Evolutionary conservation across 2,797 vertebrate genomes (phyloP).

Genomic region (Steatocranus sp.): DNA sequence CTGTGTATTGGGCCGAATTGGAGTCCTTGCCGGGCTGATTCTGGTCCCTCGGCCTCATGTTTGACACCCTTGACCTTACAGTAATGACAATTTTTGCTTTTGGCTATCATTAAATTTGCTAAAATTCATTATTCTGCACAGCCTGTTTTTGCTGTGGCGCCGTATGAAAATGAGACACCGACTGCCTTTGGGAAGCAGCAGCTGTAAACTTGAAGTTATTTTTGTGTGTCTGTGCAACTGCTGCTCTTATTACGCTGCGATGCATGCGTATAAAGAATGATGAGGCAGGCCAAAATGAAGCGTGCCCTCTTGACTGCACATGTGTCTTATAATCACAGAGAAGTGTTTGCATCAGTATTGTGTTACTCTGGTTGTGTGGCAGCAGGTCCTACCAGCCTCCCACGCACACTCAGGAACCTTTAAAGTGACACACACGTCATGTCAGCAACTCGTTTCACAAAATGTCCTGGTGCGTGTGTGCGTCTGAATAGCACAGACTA

Average conservation of each 20-base stretch:
- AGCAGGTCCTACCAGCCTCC: conserved; percentile 26
- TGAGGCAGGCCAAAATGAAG: not conserved
- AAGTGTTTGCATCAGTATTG: conserved; percentile 2
- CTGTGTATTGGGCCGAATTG: not conserved
- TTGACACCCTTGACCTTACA: not conserved
- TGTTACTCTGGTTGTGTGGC: conserved; percentile 35
- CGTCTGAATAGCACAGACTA: not conserved
- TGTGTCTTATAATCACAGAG: not conserved
- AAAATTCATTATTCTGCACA: not conserved
- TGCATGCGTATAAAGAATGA: not conserved
- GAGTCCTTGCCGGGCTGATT: not conserved
- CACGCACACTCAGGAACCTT: conserved; percentile 18
- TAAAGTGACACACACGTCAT: not conserved
- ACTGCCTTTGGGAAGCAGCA: not conserved
- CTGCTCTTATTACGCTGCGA: not conserved
- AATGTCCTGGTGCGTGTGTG: not conserved
- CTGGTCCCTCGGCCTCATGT: not conserved
- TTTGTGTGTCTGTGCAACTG: not conserved
- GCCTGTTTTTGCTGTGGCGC: not conserved
- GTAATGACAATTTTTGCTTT: not conserved
- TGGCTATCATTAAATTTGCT: not conserved
- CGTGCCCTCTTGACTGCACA: not conserved
- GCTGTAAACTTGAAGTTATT: not conserved
- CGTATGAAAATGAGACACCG: not conserved
- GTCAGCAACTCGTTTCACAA: not conserved